Base-by-base conservation (phyloP, 2,113 vertebrate genomes). In the Xiphophorus maculatus region DNA sequence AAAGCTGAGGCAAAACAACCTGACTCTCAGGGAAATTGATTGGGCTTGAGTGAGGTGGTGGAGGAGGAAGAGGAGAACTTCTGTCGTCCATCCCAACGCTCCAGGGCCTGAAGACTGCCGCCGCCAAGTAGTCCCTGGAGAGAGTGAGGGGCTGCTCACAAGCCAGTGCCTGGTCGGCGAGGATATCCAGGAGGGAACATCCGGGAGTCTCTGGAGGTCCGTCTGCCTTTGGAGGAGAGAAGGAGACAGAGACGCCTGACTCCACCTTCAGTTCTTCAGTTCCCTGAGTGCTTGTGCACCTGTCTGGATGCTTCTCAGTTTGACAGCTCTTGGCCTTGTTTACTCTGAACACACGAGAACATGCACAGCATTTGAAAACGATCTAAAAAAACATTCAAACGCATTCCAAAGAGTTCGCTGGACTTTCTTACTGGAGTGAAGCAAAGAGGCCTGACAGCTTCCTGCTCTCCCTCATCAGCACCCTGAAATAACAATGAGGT, bases 391-490 rank as follows among this genome's bases (percentile, higher is more conserved):
- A 37, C n/a, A 60, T 29, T 67, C 1, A 32, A 64, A 4, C 25
- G 0, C 7, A 67, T 48, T 32, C 15, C 10, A 17, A 62, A 68
- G 15, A 22, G 25, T 15, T 42, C 69, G 22, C 10, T 74, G 6
- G 9, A 25, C 17, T 60, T 1, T 1, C 96, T 97, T 90, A 97
- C 96, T 90, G 90, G 84, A 95, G 89, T 58, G 94, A 91, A 2
- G 94, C 89, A 71, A 94, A 91, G 60, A 95, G 93, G 58, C 93
- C 93, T 0, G 96, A 93, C 51, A 96, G 88, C 82, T 94, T 94
- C 89, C 93, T 94, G 91, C 95, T 96, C 90, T 96, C 97, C 83
- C 95, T 96, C 73, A 96, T 93, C 80, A 97, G 92, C 70, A 94
- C 93, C 86, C 96, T 97, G 84, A 79, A 71, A 58, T 90, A 71